Conservation (phyloP, 2,797 vertebrate genomes). For the Buceros bicornis region DNA sequence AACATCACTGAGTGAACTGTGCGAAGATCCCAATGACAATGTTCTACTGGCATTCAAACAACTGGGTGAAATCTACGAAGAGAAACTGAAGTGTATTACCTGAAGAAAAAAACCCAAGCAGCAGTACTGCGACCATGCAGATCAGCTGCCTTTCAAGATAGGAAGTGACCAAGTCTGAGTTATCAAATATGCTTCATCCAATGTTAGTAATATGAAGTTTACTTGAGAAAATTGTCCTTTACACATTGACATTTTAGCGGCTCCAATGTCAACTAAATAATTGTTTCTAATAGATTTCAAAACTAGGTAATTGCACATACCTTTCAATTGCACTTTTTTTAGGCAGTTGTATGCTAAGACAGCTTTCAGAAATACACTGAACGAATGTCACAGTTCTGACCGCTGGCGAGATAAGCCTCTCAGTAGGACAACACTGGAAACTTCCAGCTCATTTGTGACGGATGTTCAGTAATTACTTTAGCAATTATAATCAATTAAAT, state of each 20-base stretch:
- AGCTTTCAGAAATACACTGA: neutral
- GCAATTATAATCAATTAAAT: neutral
- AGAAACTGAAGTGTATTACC: neutral
- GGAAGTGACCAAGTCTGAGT: neutral
- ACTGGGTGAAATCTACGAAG: neutral
- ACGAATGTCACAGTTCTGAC: neutral
- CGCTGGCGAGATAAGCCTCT: neutral
- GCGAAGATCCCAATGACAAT: conserved; percentile 12
- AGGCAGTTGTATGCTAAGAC: neutral
- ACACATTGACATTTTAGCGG: neutral
- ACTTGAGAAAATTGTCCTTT: neutral
- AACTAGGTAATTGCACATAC: neutral
- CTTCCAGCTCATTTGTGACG: neutral
- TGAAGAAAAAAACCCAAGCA: neutral
- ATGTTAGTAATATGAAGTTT: neutral
- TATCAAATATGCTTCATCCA: neutral
- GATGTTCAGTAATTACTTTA: neutral
- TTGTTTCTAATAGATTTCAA: neutral
- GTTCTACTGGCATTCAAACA: conserved; percentile 52
- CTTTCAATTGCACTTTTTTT: neutral
- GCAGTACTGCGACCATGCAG: neutral
- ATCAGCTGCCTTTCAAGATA: neutral
- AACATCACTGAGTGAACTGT: conserved; percentile 30
- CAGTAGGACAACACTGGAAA: neutral
- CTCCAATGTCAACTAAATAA: neutral